Base-by-base conservation (phyloP, 2,888 invertebrate genomes). In the Caenorhabditis wallacei region DNA sequence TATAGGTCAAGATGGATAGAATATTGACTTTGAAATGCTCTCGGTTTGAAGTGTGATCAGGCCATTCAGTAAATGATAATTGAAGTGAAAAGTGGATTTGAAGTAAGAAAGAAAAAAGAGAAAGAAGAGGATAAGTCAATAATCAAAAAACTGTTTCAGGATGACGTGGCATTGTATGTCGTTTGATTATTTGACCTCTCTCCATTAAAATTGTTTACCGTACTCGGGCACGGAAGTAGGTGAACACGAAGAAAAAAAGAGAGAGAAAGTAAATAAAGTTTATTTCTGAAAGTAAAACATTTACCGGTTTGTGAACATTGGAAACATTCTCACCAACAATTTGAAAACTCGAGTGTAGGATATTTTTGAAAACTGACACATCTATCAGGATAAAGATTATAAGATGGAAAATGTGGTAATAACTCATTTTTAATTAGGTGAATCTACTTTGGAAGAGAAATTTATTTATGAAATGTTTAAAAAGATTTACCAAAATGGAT, bases 151-250 rank as follows among this genome's bases (percentile, higher is more conserved):
- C 46, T 43, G 24, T 57, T 72, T 63, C 72, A 40, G 72, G 48
- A 35, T 70, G 57, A 46, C 46, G 54, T 59, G 59, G 18, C 2
- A 37, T 22, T 54, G 72, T 72, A 46, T 64, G 64, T 75, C 37
- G 64, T 75, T 75, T 64, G 64, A 75, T 75, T 75, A 75, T 75
- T 75, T 75, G 66, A 57, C 64, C 74, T 57, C 30, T 5, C 64
- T 43, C 22, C 18, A 48, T 54, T 54, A 8, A 46, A 54, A n/a
- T 57, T 75, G 74, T 75, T 75, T 63, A 74, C 72, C 53, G 72
- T 63, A 63, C 70, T 43, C 57, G 30, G 63, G 72, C 43, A 64
- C 56, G 63, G 40, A 63, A 61, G 40, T 48, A 18, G 13, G 72
- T 54, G 61, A 61, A 63, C 72, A 63, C 57, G 48, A 63, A 51